These are phyloP conservation scores for Adelges cooleyi DNA, from an alignment of 1,140 invertebrate genomes.

Conservation along the genomic window DNA sequence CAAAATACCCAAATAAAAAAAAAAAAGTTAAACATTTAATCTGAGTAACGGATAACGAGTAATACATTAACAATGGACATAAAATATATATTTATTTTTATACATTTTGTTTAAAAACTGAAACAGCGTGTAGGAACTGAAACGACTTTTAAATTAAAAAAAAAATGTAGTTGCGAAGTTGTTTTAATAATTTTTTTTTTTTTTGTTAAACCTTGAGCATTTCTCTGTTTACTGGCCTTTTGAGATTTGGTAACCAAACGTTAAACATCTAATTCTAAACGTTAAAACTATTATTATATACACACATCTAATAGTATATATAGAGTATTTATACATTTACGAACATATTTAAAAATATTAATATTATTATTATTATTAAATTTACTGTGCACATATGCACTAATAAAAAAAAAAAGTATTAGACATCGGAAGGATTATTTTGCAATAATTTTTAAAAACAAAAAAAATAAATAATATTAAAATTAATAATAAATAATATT, in stretches of 20 bases:
- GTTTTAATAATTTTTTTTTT: too few relatives aligned
- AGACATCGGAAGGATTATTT: conserved; percentile 17
- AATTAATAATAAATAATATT: conserved; percentile 27
- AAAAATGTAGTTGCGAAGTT: neutral
- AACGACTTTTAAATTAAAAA: neutral
- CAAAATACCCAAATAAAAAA: too few relatives aligned
- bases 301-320: conserved; percentile 7
- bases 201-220: conserved; percentile 24
- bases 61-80: too few relatives aligned
- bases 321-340: neutral
- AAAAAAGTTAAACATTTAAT: too few relatives aligned
- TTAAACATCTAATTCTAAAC: conserved; percentile 19
- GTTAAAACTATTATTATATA: neutral
- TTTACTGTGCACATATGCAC: neutral
- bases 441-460: neutral
- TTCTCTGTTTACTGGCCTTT: conserved; percentile 27
- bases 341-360: neutral
- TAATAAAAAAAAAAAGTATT: neutral
- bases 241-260: conserved; percentile 29
- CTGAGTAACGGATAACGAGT: too few relatives aligned
- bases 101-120: conserved; percentile 1
- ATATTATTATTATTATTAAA: neutral
- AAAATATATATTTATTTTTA: too few relatives aligned
- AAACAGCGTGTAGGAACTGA: conserved; percentile 24
- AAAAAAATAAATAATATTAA: conserved; percentile 4